Conservation (phyloP, 2,888 invertebrate genomes). For the Pimpla rufipes region DNA sequence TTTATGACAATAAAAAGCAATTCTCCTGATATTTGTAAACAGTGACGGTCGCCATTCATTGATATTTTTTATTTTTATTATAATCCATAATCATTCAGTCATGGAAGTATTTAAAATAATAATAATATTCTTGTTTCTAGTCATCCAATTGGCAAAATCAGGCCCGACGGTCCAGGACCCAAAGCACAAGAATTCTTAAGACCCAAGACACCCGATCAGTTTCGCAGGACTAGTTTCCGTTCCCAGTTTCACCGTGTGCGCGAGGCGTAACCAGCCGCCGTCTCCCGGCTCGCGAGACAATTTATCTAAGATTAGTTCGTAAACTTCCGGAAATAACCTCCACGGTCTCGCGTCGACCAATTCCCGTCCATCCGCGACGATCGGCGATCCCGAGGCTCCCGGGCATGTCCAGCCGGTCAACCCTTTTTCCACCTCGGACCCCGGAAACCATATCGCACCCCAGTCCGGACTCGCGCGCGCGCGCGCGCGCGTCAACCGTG, state of each 20-base stretch:
- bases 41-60: too few species aligned
- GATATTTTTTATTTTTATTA: too few species aligned
- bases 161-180: too few species aligned
- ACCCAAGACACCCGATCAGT: neutral
- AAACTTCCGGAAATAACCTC: constrained; percentile 79
- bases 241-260: constrained; percentile 10
- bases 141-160: too few species aligned
- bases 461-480: too few species aligned
- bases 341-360: constrained; percentile 55
- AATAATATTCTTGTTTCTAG: too few species aligned
- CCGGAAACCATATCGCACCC: constrained; percentile 23
- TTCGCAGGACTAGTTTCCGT: neutral
- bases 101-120: too few species aligned
- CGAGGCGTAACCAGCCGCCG: constrained; percentile 16
- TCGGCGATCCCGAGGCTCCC: neutral
- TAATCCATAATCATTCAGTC: too few species aligned
- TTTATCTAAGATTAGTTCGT: constrained; percentile 79
- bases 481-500: too few species aligned
- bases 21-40: too few species aligned
- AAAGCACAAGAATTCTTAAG: too few species aligned
- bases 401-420: constrained; percentile 4
- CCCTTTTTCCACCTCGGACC: constrained; percentile 34
- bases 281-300: constrained; percentile 61
- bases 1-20: too few species aligned
- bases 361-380: constrained; percentile 37